These are phyloP conservation scores for Zosterops hypoxanthus DNA, from an alignment of 2,113 vertebrate species.

Conservation along the genomic window DNA sequence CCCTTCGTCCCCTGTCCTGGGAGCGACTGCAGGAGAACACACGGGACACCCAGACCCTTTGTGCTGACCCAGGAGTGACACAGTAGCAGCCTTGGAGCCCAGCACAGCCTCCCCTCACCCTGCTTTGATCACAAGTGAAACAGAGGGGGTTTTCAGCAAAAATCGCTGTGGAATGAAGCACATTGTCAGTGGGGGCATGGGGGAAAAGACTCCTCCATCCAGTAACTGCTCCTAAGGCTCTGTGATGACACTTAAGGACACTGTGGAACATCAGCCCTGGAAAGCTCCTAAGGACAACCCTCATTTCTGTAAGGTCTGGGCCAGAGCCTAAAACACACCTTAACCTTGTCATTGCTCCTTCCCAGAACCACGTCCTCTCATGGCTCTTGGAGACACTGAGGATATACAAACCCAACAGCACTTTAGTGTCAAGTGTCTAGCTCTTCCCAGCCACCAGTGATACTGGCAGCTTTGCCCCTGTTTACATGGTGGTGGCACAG, in stretches of 20 bases:
- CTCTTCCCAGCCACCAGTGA: not conserved
- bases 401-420: not conserved
- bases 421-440: not conserved
- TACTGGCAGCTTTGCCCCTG: not conserved
- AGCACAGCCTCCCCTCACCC: not conserved
- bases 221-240: not conserved
- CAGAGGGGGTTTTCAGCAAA: not conserved
- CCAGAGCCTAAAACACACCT: not conserved
- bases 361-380: not conserved
- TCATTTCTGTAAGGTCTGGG: not conserved
- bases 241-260: too few species aligned
- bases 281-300: not conserved
- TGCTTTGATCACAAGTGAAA: not conserved
- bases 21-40: not conserved
- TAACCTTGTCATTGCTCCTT: not conserved
- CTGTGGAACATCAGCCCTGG: too few species aligned
- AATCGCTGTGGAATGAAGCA: not conserved
- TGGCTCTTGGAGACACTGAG: not conserved
- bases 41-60: not conserved
- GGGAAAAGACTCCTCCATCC: not conserved
- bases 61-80: fast-evolving
- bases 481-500: not conserved
- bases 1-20: not conserved
- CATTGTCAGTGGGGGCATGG: fast-evolving
- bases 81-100: not conserved